phyloP scores from a whole-genome alignment of 2,888 invertebrate species.

The Apamea epomidion region DNA sequence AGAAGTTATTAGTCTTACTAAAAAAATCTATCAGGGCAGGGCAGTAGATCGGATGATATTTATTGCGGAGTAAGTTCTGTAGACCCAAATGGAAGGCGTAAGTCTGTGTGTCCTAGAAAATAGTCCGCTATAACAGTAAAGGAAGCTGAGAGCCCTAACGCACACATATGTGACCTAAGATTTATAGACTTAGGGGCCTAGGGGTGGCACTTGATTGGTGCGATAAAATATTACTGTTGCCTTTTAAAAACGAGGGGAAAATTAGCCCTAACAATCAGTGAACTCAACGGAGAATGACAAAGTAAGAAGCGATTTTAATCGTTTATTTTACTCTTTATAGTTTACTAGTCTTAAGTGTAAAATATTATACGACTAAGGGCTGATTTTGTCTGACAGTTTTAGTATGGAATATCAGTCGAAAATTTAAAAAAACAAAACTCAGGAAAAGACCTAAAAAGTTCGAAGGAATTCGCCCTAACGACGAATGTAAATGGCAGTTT shows the following conservation, averaged over 20 bases:
- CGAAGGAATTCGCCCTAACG: too few relatives aligned
- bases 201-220: slow-evolving; percentile 37
- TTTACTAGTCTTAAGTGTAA: too few relatives aligned
- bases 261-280: too few relatives aligned
- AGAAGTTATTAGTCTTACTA: neutral
- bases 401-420: too few relatives aligned
- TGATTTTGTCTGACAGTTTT: too few relatives aligned
- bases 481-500: too few relatives aligned
- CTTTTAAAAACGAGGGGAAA: neutral
- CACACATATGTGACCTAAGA: slow-evolving; percentile 39
- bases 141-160: slow-evolving; percentile 14
- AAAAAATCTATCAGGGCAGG: neutral
- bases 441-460: too few relatives aligned
- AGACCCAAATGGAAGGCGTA: slow-evolving; percentile 1
- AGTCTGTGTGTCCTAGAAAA: slow-evolving; percentile 37
- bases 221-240: neutral
- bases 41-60: neutral
- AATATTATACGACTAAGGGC: too few relatives aligned
- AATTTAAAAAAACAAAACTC: too few relatives aligned
- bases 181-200: slow-evolving; percentile 22
- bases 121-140: slow-evolving; percentile 19
- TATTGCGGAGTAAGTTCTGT: neutral
- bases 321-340: too few relatives aligned
- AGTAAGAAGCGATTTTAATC: too few relatives aligned
- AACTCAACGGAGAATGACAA: too few relatives aligned